Evolutionary conservation across 2,113 vertebrate species (phyloP).

Genomic region (Sinocyclocheilus maitianheensis): DNA sequence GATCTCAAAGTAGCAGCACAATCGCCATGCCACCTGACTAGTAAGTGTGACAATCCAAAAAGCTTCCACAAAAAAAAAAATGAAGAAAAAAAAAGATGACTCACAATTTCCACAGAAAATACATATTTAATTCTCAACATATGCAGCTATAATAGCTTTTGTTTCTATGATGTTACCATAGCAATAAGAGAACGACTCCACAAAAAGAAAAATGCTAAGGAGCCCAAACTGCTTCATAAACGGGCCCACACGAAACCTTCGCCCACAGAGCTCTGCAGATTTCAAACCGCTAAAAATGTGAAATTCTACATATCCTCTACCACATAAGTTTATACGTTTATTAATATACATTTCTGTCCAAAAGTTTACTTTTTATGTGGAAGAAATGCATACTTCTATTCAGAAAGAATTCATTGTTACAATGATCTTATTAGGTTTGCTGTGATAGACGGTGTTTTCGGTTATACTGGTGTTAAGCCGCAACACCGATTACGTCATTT

Average conservation of each 20-base stretch:
- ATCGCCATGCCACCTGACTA: neutral
- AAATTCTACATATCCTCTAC: neutral
- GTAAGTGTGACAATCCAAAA: neutral
- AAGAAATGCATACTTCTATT: too few relatives aligned
- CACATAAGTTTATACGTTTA: too few relatives aligned
- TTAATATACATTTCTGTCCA: too few relatives aligned
- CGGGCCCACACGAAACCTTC: neutral
- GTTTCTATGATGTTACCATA: slow-evolving; percentile 47
- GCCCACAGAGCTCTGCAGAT: neutral
- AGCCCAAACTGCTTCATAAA: neutral
- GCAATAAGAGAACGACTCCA: slow-evolving; percentile 28
- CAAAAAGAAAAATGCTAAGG: neutral
- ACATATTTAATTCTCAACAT: neutral
- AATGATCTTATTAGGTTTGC: too few relatives aligned
- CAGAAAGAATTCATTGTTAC: too few relatives aligned
- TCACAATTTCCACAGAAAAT: neutral
- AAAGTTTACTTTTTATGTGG: too few relatives aligned
- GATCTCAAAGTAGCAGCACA: neutral
- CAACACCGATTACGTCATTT: too few relatives aligned
- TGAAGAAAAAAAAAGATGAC: neutral
- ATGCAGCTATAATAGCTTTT: neutral
- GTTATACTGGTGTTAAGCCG: too few relatives aligned
- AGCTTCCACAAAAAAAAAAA: neutral
- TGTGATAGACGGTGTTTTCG: too few relatives aligned
- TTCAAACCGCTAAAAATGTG: neutral